Evolutionary conservation across 2,113 vertebrate genomes (phyloP).

Genomic region (Cynoglossus semilaevis): DNA sequence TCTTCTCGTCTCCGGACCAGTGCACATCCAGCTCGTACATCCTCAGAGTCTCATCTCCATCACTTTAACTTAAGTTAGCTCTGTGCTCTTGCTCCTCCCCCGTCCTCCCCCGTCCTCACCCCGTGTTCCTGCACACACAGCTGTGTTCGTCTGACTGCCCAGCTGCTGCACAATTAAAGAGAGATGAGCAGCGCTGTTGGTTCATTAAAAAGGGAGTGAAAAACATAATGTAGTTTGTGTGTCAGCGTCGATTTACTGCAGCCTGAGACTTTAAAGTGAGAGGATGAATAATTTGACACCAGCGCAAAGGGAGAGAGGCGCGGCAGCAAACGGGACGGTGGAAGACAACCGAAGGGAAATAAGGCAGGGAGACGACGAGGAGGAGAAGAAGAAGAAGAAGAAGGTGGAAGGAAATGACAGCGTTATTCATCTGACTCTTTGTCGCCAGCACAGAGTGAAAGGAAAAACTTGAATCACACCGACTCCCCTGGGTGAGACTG

Average conservation of each 20-base stretch:
- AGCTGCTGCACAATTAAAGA: slow-evolving; percentile 77
- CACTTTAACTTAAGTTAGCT: slow-evolving; percentile 69
- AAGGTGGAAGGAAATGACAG: slow-evolving; percentile 72
- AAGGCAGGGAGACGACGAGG: slow-evolving; percentile 35
- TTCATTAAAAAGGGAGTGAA: slow-evolving; percentile 61
- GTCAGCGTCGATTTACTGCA: slow-evolving; percentile 84
- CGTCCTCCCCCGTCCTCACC: slow-evolving; percentile 37
- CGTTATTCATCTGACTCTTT: slow-evolving; percentile 84
- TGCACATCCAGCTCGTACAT: slow-evolving; percentile 50
- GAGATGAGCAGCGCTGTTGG: slow-evolving; percentile 76
- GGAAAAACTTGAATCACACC: slow-evolving; percentile 81
- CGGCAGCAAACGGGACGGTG: slow-evolving; percentile 26
- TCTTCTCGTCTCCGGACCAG: slow-evolving; percentile 37
- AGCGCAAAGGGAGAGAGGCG: slow-evolving; percentile 53
- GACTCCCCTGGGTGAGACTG: slow-evolving; percentile 82
- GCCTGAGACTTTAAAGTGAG: slow-evolving; percentile 80
- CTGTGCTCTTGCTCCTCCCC: slow-evolving; percentile 45
- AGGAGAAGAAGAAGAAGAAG: slow-evolving; percentile 57
- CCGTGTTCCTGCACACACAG: slow-evolving; percentile 52
- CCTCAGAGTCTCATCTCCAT: slow-evolving; percentile 36
- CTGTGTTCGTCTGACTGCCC: slow-evolving; percentile 69
- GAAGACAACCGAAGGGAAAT: slow-evolving; percentile 6
- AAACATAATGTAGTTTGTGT: slow-evolving; percentile 80
- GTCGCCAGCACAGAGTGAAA: slow-evolving; percentile 78
- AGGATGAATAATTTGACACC: slow-evolving; percentile 86